A percentile compares a stretch with the other conserved stretches of the same genome.
phyloP scores from a whole-genome alignment of 2,888 invertebrate genomes.

The Abscondita cerata region DNA sequence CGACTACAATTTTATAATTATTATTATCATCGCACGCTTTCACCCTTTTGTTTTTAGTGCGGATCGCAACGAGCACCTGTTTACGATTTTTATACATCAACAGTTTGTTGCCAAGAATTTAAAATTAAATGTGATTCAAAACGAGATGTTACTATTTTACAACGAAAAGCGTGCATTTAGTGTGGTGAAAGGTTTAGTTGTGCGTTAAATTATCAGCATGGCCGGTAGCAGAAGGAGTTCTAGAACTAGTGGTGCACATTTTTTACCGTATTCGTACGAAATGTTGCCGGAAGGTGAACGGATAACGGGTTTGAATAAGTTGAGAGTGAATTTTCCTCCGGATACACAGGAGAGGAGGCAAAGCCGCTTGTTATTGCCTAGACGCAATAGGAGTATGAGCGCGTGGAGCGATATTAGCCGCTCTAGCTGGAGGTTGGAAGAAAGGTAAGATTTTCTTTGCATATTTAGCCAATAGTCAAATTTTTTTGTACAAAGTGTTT shows the following conservation, averaged over 20 bases:
- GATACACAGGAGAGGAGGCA: constrained; percentile 61
- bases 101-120: constrained; percentile 5
- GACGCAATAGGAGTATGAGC: constrained; percentile 75
- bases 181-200: neutral
- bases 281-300: constrained; percentile 56
- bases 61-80: no score
- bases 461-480: no score
- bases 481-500: no score
- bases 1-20: no score
- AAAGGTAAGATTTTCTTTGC: constrained; percentile 68
- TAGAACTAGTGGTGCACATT: constrained; percentile 44
- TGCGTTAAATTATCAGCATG: constrained; percentile 17
- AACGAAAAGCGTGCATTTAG: neutral
- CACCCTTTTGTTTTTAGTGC: no score
- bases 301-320: constrained; percentile 56
- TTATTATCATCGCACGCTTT: no score
- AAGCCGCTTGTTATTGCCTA: constrained; percentile 57
- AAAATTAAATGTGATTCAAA: constrained; percentile 10
- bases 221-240: constrained; percentile 48
- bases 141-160: neutral
- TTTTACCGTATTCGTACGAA: constrained; percentile 55
- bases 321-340: constrained; percentile 73
- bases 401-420: constrained; percentile 89
- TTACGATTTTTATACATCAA: neutral
- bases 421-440: constrained; percentile 81